These are phyloP conservation scores for Amphipyra berbera DNA, from an alignment of 2,888 invertebrate genomes.

Conservation along the genomic window DNA sequence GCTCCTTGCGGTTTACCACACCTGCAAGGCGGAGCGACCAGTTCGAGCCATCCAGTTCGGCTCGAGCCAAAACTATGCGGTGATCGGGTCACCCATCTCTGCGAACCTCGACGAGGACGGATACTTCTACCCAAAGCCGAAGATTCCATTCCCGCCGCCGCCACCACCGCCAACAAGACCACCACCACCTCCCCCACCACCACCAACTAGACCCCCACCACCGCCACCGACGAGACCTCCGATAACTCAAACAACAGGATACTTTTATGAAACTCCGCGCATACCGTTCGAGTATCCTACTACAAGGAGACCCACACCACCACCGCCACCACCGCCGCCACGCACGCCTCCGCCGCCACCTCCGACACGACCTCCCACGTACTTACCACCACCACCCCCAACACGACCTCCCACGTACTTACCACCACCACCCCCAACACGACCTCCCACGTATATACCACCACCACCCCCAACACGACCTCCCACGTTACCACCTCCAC, in stretches of 20 bases:
- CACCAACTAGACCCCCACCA: slow-evolving; percentile 47
- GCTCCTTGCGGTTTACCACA: slow-evolving; percentile 80
- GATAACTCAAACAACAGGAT: slow-evolving; percentile 64
- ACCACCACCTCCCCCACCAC: slow-evolving; percentile 41
- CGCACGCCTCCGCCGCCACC: slow-evolving; percentile 56
- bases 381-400: slow-evolving; percentile 17
- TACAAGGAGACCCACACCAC: slow-evolving; percentile 32
- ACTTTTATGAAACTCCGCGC: slow-evolving; percentile 66
- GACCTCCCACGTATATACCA: too few relatives aligned
- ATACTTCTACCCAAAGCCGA: slow-evolving; percentile 85
- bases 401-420: too few relatives aligned
- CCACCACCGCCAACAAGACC: slow-evolving; percentile 53
- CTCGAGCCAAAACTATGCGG: slow-evolving; percentile 81
- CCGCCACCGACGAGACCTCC: slow-evolving; percentile 51
- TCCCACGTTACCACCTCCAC: slow-evolving; percentile 39
- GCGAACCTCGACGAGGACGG: slow-evolving; percentile 83
- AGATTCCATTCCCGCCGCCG: slow-evolving; percentile 81
- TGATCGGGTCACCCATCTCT: slow-evolving; percentile 78
- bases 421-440: background rate
- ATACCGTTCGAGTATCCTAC: slow-evolving; percentile 56
- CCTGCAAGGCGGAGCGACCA: slow-evolving; percentile 77
- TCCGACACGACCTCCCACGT: slow-evolving; percentile 26
- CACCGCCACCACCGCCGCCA: slow-evolving; percentile 18
- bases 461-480: slow-evolving; percentile 44
- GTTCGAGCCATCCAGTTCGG: slow-evolving; percentile 77